Conservation (phyloP, 2,797 vertebrate species). For the Syngnathus acus region DNA sequence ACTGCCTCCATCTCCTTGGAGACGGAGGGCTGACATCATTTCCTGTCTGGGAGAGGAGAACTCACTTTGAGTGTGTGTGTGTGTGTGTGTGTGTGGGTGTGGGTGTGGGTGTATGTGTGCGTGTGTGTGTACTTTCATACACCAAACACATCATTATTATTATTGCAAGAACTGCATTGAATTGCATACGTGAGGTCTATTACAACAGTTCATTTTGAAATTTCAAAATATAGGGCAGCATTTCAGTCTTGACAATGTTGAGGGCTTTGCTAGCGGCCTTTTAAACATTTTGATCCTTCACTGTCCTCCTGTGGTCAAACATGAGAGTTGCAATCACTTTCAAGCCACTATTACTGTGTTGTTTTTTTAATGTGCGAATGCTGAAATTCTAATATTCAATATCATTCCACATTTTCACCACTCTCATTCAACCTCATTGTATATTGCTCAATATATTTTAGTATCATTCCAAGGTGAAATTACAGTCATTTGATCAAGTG, state of each 20-base stretch:
- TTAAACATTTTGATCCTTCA: constrained; percentile 8
- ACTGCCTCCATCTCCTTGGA: constrained; percentile 78
- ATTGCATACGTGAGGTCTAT: neutral
- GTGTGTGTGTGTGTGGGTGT: neutral
- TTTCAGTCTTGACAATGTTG: neutral
- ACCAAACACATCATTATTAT: neutral
- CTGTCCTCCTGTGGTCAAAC: constrained; percentile 49
- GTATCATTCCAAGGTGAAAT: neutral
- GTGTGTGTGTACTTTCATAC: neutral
- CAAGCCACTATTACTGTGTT: too few relatives aligned
- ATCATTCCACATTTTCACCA: too few relatives aligned
- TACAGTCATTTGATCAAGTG: neutral
- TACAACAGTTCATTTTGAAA: neutral
- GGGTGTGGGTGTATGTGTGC: neutral
- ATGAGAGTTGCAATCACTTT: constrained; percentile 26
- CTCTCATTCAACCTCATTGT: too few relatives aligned
- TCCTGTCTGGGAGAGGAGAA: constrained; percentile 70
- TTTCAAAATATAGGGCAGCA: neutral
- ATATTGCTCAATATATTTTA: too few relatives aligned
- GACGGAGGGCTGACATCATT: constrained; percentile 73
- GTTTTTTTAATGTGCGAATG: too few relatives aligned
- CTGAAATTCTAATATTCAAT: too few relatives aligned
- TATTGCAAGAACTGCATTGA: neutral
- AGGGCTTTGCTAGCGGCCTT: neutral
- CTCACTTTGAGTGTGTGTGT: constrained; percentile 45